Evolutionary conservation across 2,113 vertebrate genomes (phyloP), one percentile per base, ranked within the genome.

Genomic region (Anguilla japonica): DNA sequence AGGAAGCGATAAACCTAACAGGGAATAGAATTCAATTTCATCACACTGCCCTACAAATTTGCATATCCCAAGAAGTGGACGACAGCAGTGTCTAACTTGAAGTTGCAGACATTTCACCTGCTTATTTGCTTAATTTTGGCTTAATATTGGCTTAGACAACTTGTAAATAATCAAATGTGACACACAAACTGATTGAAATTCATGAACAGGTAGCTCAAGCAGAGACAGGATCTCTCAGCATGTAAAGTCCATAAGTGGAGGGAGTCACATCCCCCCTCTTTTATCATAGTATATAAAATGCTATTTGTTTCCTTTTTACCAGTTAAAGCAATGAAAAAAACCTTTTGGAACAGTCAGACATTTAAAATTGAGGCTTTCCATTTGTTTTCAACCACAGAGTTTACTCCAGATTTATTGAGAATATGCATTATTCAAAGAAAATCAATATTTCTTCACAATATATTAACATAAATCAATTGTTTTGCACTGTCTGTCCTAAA

Each of bases 21-120:
- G 71, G 71, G n/a, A 75, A 75, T 34, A 75, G 71, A 75, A 75
- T 75, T 75, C 71, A 75, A 75, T 75, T 75, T 75, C 71, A 75
- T 9, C n/a, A 34, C 71, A 22, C 26, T 75, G 4, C 26, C 71
- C n/a, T 7, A 20, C 4, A 75, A 0, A 75, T 75, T 75, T 75
- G 29, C 71, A 75, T 75, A 75, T 34, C 71, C 34, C n/a, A 75
- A 22, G 63, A 71, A 75, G n/a, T 14, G 11, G 71, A 34, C n/a
- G 26, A 75, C 29, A 34, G 71, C 71, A 5, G 26, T 34, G 8
- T n/a, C 71, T n/a, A 34, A n/a, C 63, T n/a, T 8, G n/a, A 75
- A 11, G 71, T 75, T 6, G 34, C 71, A 75, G 71, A 34, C 71
- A 34, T 75, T 75, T 34, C n/a, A 9, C 13, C n/a, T 34, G 71